Base-by-base conservation (phyloP, 1,140 invertebrate genomes). In the Helicoverpa zea region DNA sequence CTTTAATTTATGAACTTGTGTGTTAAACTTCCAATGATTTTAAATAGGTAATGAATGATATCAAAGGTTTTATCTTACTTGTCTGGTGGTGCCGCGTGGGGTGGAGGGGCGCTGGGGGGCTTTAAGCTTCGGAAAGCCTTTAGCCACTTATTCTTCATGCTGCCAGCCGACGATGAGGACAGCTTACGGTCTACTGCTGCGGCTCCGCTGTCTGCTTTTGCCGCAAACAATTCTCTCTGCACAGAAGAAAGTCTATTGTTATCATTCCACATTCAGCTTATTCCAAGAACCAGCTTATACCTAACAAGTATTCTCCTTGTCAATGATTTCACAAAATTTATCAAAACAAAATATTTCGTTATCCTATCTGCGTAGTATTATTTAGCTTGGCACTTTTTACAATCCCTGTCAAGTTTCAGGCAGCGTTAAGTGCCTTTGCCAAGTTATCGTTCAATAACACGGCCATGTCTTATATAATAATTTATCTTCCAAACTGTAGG, bases 91-190 rank as follows among this genome's bases (percentile, higher is more conserved):
- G 89, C 92, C 4, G 90, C 89, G 68, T 93, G 95, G n/a, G 94
- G 96, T 59, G 96, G 96, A 74, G 95, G 96, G 82, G 94, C 96
- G 94, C 93, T 97, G 95, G 95, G 97, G 81, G 95, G 97, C 96
- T 99, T 99, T 81, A 99, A 96, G 91, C 98, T 99, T 95, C 98
- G 98, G 96, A 99, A 98, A 83, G 99, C 99, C 95, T 99, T 99
- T 88, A 99, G 96, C 99, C 99, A 99, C 96, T 99, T 99, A 90
- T 98, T 98, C 96, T 99, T 99, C 96, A 99, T 99, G 88, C 97
- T 98, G 89, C 97, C 98, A 74, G 97, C 97, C 76, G 97, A 98
- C 59, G 97, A 96, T 58, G 97, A 97, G 2, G 98, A 98, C 94
- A 98, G 96, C 96, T 98, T 98, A 59, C 98, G 96, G 93, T 98